Conservation (phyloP, 92 coral and sea anemone genomes). For the Anthopleura xanthogrammica region DNA sequence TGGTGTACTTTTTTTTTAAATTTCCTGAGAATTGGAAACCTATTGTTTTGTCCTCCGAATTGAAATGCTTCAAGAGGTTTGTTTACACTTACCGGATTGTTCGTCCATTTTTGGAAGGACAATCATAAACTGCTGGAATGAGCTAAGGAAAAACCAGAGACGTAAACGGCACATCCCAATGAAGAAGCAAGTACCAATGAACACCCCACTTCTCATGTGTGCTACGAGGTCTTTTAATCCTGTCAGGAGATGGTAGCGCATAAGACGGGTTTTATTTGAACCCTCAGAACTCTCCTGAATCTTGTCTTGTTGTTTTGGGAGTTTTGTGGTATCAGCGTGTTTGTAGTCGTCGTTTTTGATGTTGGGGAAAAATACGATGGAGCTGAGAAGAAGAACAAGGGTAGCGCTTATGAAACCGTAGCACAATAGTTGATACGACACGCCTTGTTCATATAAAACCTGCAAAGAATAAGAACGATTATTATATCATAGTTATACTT, state of each 20-base stretch:
- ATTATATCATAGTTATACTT: not conserved
- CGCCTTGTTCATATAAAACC: conserved; percentile 35
- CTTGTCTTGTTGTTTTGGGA: not conserved
- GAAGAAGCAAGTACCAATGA: conserved; percentile 40
- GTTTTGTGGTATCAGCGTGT: not conserved
- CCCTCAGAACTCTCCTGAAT: not conserved
- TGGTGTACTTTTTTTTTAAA: no score
- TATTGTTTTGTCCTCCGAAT: no score
- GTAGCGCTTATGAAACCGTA: conserved; percentile 6
- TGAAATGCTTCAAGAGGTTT: not conserved
- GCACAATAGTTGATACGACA: conserved; percentile 23
- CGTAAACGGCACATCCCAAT: conserved; percentile 46
- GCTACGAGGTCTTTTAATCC: conserved; percentile 12
- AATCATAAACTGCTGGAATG: conserved; percentile 51
- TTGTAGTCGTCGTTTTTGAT: not conserved
- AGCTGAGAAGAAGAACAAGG: conserved; percentile 9
- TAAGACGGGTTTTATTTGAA: not conserved
- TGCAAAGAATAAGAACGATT: not conserved
- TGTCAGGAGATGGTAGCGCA: not conserved
- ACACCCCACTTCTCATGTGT: conserved; percentile 34
- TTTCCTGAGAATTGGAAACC: no score
- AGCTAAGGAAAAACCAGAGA: conserved; percentile 37
- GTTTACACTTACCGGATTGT: conserved; percentile 28
- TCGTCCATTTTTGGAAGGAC: conserved; percentile 32
- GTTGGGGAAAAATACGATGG: conserved; percentile 22